phyloP scores from a whole-genome alignment of 2,888 invertebrate species.

The Philhelius pedissequus region DNA sequence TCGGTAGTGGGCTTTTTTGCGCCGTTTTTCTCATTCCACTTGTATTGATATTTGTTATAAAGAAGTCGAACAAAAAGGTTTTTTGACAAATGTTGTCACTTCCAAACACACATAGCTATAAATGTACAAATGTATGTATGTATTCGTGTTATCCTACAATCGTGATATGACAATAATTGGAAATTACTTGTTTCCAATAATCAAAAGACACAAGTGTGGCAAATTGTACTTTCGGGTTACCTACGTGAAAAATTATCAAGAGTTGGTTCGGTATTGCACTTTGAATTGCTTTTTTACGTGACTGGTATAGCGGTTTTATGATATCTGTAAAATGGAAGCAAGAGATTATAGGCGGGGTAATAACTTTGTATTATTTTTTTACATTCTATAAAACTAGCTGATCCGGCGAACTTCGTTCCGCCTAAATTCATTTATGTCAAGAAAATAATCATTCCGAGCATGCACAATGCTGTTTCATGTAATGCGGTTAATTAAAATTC shows the following conservation, averaged over 20 bases:
- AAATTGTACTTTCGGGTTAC: constrained; percentile 20
- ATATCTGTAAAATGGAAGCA: too few relatives aligned
- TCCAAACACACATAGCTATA: too few relatives aligned
- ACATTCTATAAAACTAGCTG: too few relatives aligned
- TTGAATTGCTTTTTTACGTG: background rate
- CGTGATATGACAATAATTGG: constrained; percentile 6
- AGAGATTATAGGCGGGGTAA: too few relatives aligned
- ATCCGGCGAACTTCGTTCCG: too few relatives aligned
- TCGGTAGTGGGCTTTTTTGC: background rate
- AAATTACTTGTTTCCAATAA: background rate
- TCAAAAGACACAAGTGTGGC: constrained; percentile 32
- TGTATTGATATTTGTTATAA: background rate
- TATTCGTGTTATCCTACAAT: background rate
- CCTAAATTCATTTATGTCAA: too few relatives aligned
- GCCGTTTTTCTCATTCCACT: background rate
- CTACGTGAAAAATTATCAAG: background rate
- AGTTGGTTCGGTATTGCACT: background rate
- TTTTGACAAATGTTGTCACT: background rate
- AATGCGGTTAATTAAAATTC: too few relatives aligned
- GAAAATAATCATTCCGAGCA: too few relatives aligned
- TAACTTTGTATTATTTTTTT: too few relatives aligned
- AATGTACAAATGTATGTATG: too few relatives aligned
- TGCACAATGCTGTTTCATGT: too few relatives aligned
- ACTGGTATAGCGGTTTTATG: too few relatives aligned
- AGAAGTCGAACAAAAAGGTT: background rate